Conservation (phyloP, 2,888 invertebrate species). For the Dastarcus helophoroides region DNA sequence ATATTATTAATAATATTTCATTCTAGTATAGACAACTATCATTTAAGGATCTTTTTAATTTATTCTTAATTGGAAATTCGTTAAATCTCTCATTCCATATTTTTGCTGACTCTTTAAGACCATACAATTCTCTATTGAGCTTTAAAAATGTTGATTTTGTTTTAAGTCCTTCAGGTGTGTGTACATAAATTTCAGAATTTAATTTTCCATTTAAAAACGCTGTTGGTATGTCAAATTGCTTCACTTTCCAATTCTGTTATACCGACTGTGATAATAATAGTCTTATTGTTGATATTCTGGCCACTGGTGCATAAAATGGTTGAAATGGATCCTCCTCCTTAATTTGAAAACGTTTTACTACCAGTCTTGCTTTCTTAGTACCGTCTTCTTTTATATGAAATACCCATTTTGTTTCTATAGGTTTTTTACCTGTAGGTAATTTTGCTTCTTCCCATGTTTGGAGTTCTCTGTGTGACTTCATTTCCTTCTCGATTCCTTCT, state of each 20-base stretch:
- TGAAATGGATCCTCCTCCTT: constrained; percentile 2
- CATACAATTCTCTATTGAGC: constrained; percentile 18
- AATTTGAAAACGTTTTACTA: constrained; percentile 18
- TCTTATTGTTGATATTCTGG: constrained; percentile 9
- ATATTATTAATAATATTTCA: constrained; percentile 9
- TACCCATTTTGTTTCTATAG: constrained; percentile 17
- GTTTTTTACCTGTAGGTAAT: constrained; percentile 12
- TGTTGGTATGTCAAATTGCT: constrained; percentile 12
- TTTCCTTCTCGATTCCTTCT: constrained; percentile 16
- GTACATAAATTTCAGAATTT: constrained; percentile 11
- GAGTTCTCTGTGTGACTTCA: constrained; percentile 12
- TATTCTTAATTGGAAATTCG: constrained; percentile 8
- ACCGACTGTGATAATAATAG: constrained; percentile 7
- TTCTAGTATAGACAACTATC: constrained; percentile 13
- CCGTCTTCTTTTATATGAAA: constrained; percentile 16
- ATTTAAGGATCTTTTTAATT: constrained; percentile 13
- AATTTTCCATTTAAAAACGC: constrained; percentile 15
- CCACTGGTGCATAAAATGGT: constrained; percentile 11
- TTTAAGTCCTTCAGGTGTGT: constrained; percentile 13
- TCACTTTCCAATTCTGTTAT: constrained; percentile 10
- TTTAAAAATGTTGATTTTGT: constrained; percentile 10
- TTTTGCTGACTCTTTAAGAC: constrained; percentile 14
- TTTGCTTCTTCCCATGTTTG: constrained; percentile 12
- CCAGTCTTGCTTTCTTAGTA: constrained; percentile 16
- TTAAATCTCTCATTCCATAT: constrained; percentile 13